phyloP scores from a whole-genome alignment of 2,888 invertebrate species.

The Caenorhabditis doughertyi region DNA sequence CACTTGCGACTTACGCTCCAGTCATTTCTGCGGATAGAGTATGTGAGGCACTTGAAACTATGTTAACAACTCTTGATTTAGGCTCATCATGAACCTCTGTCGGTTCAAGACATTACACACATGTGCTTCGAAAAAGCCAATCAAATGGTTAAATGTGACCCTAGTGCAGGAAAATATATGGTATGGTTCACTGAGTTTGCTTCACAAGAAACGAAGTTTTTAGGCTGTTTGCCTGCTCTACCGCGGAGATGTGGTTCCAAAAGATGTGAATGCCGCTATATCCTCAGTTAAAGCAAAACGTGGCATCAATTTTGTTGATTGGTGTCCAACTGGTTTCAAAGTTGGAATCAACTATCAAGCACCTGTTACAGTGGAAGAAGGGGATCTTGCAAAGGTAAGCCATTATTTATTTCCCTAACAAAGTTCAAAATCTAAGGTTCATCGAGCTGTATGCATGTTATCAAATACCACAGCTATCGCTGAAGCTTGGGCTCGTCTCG shows the following conservation, averaged over 20 bases:
- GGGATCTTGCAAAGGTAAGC: constrained; percentile 87
- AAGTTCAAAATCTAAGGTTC: constrained; percentile 70
- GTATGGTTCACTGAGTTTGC: too few species aligned
- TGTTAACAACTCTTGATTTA: background rate
- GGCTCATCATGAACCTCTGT: constrained; percentile 76
- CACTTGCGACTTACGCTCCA: constrained; percentile 86
- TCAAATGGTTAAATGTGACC: constrained; percentile 91
- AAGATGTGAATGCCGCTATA: constrained; percentile 80
- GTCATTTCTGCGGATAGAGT: constrained; percentile 78
- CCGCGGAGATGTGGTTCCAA: constrained; percentile 94
- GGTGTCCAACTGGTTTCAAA: constrained; percentile 90
- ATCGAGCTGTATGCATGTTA: constrained; percentile 89
- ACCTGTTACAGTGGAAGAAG: constrained; percentile 92
- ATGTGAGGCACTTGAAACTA: constrained; percentile 13
- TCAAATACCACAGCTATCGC: constrained; percentile 94
- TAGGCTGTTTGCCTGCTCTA: constrained; percentile 97
- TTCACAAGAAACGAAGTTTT: constrained; percentile 44
- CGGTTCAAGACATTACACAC: constrained; percentile 88
- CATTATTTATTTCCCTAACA: background rate
- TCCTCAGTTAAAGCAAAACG: constrained; percentile 80
- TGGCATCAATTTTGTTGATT: constrained; percentile 87
- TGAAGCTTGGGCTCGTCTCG: constrained; percentile 89
- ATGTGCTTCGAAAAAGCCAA: constrained; percentile 89
- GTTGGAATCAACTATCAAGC: constrained; percentile 84
- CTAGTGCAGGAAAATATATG: constrained; percentile 82